phyloP scores from a whole-genome alignment of 2,113 vertebrate genomes.

The Macquaria ambigua region DNA sequence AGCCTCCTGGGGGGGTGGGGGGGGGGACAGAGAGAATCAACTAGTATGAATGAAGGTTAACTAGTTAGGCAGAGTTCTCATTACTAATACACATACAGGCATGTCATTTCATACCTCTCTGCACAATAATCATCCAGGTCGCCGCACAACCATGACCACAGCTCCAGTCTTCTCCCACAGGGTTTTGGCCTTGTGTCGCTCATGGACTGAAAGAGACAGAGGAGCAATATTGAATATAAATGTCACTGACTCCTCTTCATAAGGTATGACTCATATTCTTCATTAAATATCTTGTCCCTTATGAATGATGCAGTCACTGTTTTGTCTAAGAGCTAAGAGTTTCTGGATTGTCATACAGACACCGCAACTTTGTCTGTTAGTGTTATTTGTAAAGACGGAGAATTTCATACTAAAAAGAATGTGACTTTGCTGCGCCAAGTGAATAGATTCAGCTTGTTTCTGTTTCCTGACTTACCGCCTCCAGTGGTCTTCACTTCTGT shows the following conservation, averaged over 20 bases:
- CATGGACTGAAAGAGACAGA: slow-evolving; percentile 68
- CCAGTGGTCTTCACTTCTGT: slow-evolving; percentile 87
- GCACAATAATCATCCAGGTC: slow-evolving; percentile 94
- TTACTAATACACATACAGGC: not conserved
- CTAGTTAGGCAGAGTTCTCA: not conserved
- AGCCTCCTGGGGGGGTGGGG: slow-evolving; percentile 86
- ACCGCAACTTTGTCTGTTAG: not conserved
- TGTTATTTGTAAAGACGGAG: not conserved
- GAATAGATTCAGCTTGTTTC: not conserved
- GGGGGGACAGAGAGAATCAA: not conserved
- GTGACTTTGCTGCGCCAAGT: not conserved
- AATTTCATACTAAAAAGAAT: not conserved
- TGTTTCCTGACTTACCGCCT: slow-evolving; percentile 77
- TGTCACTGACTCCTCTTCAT: not conserved
- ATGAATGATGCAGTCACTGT: not conserved
- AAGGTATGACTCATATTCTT: not conserved
- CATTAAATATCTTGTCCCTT: too few relatives aligned
- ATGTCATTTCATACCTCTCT: slow-evolving; percentile 87
- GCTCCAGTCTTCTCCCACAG: slow-evolving; percentile 90
- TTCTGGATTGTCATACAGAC: not conserved
- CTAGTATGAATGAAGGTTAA: not conserved
- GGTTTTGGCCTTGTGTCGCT: slow-evolving; percentile 86
- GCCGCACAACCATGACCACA: slow-evolving; percentile 91
- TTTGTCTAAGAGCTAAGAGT: not conserved
- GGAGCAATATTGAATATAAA: not conserved